Percentiles rank a stretch among this genome's conserved stretches.
These are phyloP conservation scores for Calliphora vicina DNA, from an alignment of 1,140 invertebrate genomes.

Conservation along the genomic window DNA sequence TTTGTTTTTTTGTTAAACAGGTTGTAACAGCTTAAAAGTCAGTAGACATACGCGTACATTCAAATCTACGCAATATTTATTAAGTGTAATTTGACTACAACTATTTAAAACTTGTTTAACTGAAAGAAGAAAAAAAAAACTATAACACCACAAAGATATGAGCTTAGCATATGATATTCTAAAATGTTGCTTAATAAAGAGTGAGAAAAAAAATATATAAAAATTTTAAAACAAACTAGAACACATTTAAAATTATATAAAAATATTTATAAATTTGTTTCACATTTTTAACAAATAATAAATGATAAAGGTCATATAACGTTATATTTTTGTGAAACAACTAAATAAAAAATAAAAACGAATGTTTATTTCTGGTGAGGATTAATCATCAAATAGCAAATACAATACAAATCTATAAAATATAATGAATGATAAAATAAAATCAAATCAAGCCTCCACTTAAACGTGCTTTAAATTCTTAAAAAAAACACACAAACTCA, in stretches of 20 bases:
- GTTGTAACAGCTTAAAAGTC: background rate
- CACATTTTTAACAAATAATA: background rate
- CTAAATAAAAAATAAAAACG: background rate
- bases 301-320: constrained; percentile 29
- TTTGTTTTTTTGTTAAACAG: background rate
- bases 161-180: background rate
- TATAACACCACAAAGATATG: no score
- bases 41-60: background rate
- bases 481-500: no score
- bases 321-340: background rate
- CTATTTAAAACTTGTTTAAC: background rate
- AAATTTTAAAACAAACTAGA: background rate
- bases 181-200: background rate
- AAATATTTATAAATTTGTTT: background rate
- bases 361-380: constrained; percentile 7
- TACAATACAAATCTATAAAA: background rate
- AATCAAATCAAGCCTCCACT: background rate
- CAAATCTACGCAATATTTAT: no score
- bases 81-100: background rate
- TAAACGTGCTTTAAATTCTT: constrained; percentile 21
- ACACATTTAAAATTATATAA: background rate
- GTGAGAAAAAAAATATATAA: background rate
- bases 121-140: background rate
- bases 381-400: constrained; percentile 9
- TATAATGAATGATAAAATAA: background rate